phyloP scores from a whole-genome alignment of 1,140 invertebrate species.

The Bemisia tabaci region DNA sequence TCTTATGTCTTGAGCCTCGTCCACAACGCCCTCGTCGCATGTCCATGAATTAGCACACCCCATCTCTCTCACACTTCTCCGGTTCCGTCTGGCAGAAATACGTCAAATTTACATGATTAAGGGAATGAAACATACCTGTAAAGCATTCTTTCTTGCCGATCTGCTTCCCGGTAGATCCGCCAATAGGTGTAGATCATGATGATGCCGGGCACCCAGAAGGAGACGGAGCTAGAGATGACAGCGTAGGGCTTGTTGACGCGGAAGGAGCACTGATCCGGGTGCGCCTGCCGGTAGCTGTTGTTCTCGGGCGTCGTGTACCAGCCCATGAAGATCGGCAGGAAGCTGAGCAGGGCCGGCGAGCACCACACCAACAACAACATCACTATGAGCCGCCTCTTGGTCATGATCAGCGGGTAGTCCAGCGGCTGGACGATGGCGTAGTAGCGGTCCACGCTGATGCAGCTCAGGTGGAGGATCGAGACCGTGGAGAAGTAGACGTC shows the following conservation, averaged over 20 bases:
- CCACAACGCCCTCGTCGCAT: too few relatives aligned
- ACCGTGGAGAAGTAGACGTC: conserved; percentile 91
- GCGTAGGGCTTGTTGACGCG: conserved; percentile 83
- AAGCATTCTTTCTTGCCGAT: conserved; percentile 78
- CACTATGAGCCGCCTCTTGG: conserved; percentile 59
- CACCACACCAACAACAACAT: conserved; percentile 81
- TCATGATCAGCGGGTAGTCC: conserved; percentile 81
- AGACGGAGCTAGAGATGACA: conserved; percentile 83
- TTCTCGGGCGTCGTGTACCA: conserved; percentile 80
- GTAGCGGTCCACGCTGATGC: conserved; percentile 56
- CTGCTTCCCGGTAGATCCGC: conserved; percentile 80
- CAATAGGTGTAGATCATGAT: conserved; percentile 90
- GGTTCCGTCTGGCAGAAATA: too few relatives aligned
- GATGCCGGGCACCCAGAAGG: conserved; percentile 87
- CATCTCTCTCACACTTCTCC: too few relatives aligned
- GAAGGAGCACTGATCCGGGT: conserved; percentile 71
- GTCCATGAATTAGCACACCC: too few relatives aligned
- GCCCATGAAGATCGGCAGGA: conserved; percentile 86
- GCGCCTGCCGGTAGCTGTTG: conserved; percentile 40
- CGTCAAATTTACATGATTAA: too few relatives aligned
- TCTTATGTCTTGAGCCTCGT: too few relatives aligned
- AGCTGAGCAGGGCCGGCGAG: conserved; percentile 79
- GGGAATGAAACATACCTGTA: conserved; percentile 45
- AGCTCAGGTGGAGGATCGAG: conserved; percentile 80
- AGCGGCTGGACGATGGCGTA: conserved; percentile 79